Evolutionary conservation across 2,113 vertebrate species (phyloP).

Genomic region (Axis porcinus): DNA sequence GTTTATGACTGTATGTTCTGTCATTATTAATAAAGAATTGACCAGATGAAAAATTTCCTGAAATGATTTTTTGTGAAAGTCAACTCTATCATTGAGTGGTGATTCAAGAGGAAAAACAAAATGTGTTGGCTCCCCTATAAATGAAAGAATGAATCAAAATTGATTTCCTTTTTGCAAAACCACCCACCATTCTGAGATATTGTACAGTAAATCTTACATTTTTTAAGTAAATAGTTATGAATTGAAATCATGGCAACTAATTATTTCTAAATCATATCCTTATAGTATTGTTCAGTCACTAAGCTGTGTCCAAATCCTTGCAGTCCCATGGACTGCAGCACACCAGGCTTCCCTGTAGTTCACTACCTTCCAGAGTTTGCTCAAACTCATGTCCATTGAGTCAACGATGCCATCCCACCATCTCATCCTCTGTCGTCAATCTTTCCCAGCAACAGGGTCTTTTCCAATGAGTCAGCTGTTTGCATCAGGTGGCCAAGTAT

Average conservation of each 20-base stretch:
- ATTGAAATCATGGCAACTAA: background rate
- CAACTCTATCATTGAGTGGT: background rate
- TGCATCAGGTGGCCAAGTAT: background rate
- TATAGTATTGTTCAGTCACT: background rate
- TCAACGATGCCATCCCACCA: background rate
- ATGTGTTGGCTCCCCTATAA: constrained; percentile 4
- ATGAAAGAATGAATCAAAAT: background rate
- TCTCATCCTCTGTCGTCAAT: background rate
- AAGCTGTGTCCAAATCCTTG: background rate
- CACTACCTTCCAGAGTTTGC: background rate
- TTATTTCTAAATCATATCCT: background rate
- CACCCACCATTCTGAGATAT: background rate
- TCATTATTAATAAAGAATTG: constrained; percentile 27
- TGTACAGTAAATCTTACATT: background rate
- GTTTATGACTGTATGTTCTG: background rate
- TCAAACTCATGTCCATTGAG: background rate
- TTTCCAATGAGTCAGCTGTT: background rate
- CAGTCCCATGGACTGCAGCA: background rate
- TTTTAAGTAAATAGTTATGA: background rate
- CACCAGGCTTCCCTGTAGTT: background rate
- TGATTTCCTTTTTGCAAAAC: background rate
- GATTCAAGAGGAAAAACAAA: constrained; percentile 33
- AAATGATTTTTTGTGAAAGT: constrained; percentile 32
- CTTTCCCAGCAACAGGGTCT: background rate
- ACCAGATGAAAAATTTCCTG: constrained; percentile 13